These are phyloP conservation scores for Pachyseris speciosa DNA, from an alignment of 64 coral and sea anemone genomes.

Conservation along the genomic window DNA sequence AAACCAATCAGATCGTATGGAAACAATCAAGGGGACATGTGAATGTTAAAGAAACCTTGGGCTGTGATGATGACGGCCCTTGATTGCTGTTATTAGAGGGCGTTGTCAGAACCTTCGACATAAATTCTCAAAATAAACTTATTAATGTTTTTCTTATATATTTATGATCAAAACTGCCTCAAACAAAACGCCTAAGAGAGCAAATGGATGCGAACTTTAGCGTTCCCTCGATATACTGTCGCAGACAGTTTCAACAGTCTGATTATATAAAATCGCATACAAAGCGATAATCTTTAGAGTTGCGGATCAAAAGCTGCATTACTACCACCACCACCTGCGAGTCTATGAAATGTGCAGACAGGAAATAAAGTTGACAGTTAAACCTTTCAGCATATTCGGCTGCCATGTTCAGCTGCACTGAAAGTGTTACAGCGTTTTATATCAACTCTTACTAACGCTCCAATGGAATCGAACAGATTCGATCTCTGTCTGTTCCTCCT, in stretches of 20 bases:
- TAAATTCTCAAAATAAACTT: not conserved
- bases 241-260: too few relatives aligned
- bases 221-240: too few relatives aligned
- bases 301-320: not conserved
- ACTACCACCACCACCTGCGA: not conserved
- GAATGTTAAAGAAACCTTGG: not conserved
- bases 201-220: too few relatives aligned
- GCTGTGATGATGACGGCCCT: not conserved
- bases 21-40: not conserved
- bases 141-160: not conserved
- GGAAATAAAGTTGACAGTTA: not conserved
- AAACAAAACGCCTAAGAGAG: too few relatives aligned
- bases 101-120: not conserved
- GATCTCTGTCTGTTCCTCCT: too few relatives aligned
- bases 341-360: not conserved
- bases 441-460: too few relatives aligned
- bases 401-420: too few relatives aligned
- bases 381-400: too few relatives aligned
- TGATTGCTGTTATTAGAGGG: not conserved
- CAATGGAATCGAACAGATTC: too few relatives aligned
- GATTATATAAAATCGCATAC: not conserved
- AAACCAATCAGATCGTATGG: slow-evolving; percentile 3
- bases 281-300: not conserved
- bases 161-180: not conserved
- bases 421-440: too few relatives aligned